A percentile compares a stretch with the other conserved stretches of the same genome.
Evolutionary conservation across 2,113 vertebrate genomes (phyloP).

Genomic region (Pelobates fuscus): DNA sequence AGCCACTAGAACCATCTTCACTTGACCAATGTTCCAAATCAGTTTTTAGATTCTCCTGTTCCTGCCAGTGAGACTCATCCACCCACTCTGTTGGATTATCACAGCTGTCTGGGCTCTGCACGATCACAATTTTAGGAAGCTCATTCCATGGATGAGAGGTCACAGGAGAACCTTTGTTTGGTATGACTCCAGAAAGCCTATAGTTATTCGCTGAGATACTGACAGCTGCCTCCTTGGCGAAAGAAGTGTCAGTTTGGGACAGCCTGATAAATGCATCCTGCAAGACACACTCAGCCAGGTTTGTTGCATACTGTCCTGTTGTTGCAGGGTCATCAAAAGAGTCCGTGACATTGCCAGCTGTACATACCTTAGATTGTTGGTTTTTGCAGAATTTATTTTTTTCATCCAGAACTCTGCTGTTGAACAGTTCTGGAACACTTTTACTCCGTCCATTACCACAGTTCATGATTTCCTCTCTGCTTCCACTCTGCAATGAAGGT

Average conservation of each 20-base stretch:
- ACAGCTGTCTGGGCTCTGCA: slow-evolving; percentile 90
- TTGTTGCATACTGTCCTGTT: slow-evolving; percentile 87
- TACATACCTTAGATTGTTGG: slow-evolving; percentile 25
- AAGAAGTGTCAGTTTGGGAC: slow-evolving; percentile 80
- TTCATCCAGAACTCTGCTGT: not conserved
- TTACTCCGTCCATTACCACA: not conserved
- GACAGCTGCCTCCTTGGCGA: slow-evolving; percentile 73
- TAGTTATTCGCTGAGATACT: slow-evolving; percentile 67
- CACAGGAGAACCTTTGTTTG: slow-evolving; percentile 58
- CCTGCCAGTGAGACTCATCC: slow-evolving; percentile 58
- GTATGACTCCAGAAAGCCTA: slow-evolving; percentile 32
- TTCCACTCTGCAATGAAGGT: slow-evolving; percentile 11
- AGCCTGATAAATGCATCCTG: slow-evolving; percentile 93
- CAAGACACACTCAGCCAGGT: slow-evolving; percentile 90
- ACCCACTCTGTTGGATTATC: slow-evolving; percentile 77
- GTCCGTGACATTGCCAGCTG: not conserved
- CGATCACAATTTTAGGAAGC: slow-evolving; percentile 93
- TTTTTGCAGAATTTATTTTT: slow-evolving; percentile 17
- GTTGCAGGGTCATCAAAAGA: slow-evolving; percentile 55
- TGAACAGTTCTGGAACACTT: not conserved
- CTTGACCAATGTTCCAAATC: slow-evolving; percentile 52
- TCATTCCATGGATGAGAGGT: slow-evolving; percentile 77
- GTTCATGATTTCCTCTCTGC: slow-evolving; percentile 16
- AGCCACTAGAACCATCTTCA: slow-evolving; percentile 52
- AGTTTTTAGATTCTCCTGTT: slow-evolving; percentile 58